Percentiles rank a stretch among this genome's conserved stretches.
These are phyloP conservation scores for Gavia stellata DNA, from an alignment of 2,113 vertebrate genomes.

Conservation along the genomic window DNA sequence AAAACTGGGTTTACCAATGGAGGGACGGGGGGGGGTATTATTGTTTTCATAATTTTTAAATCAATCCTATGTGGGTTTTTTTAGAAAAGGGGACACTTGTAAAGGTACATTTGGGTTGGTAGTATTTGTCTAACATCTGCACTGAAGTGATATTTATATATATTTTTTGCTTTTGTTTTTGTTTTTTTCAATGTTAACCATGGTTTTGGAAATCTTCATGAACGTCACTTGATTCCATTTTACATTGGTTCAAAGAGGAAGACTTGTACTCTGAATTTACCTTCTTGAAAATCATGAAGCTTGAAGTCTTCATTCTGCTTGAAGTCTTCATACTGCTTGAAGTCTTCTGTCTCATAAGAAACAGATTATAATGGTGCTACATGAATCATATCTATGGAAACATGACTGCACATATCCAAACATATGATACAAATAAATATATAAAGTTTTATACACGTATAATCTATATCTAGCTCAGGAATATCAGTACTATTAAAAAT, in stretches of 20 bases:
- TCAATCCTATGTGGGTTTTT: background rate
- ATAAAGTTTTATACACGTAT: background rate
- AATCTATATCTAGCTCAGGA: background rate
- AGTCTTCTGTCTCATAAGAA: background rate
- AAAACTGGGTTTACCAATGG: background rate
- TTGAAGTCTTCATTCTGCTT: background rate
- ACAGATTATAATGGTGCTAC: background rate
- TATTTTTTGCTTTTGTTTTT: background rate
- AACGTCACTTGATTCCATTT: background rate
- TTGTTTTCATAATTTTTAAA: background rate
- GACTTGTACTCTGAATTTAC: background rate
- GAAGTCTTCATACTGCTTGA: background rate
- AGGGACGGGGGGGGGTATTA: background rate
- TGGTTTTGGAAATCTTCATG: background rate
- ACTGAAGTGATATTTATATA: background rate
- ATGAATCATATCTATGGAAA: background rate
- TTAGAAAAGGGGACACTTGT: background rate
- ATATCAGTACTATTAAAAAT: background rate
- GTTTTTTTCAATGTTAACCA: background rate
- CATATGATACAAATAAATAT: background rate
- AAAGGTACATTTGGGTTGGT: background rate
- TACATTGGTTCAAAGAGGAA: background rate
- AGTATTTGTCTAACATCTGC: background rate
- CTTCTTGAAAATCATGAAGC: background rate
- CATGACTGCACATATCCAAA: background rate